Conservation (phyloP, 2,113 vertebrate genomes). For the Bambusicola thoracicus region DNA sequence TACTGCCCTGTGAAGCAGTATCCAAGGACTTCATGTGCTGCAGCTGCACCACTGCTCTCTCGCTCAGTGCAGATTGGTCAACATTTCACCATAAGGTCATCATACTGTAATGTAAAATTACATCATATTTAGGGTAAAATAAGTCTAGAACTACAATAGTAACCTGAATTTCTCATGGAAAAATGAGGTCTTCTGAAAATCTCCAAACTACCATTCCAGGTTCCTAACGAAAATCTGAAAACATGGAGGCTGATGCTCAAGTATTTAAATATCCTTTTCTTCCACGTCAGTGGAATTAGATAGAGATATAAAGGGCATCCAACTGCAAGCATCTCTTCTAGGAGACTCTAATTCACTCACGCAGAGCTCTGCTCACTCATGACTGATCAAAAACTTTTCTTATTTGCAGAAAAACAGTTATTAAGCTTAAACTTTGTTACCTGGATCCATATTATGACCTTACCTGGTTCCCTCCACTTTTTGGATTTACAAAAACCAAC, state of each 20-base stretch:
- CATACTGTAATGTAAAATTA: neutral
- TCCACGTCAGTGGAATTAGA: neutral
- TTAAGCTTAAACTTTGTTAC: neutral
- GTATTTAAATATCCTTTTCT: neutral
- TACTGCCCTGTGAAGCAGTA: neutral
- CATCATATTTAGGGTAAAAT: neutral
- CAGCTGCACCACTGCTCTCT: neutral
- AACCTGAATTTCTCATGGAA: neutral
- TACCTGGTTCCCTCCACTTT: constrained; percentile 88
- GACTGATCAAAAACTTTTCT: neutral
- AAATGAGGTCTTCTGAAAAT: neutral
- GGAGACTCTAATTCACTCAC: neutral
- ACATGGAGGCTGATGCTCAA: neutral
- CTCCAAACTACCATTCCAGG: neutral
- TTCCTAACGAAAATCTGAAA: neutral
- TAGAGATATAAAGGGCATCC: neutral
- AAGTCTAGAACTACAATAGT: neutral
- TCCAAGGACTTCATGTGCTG: neutral
- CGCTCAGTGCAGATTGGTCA: fast-evolving
- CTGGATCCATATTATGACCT: neutral
- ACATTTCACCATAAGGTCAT: neutral
- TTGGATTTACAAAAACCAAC: constrained; percentile 86
- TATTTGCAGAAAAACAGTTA: neutral
- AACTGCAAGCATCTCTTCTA: neutral
- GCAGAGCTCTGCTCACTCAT: neutral